phyloP scores from a whole-genome alignment of 1,140 invertebrate genomes.

The Drusus annulatus region DNA sequence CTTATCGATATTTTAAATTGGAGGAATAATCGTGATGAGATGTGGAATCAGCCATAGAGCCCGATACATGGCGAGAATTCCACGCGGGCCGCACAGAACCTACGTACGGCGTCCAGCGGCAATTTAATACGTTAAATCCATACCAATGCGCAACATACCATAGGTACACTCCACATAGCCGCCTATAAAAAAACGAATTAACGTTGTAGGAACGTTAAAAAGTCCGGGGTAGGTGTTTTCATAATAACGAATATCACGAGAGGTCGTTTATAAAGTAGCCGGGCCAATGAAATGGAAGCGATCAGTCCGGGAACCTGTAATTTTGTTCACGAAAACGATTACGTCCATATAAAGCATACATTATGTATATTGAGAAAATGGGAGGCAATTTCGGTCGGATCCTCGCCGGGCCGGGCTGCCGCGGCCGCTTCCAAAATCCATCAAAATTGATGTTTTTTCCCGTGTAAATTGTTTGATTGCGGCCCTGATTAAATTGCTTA shows the following conservation, averaged over 20 bases:
- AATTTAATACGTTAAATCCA: constrained; percentile 15
- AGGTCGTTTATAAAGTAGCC: constrained; percentile 59
- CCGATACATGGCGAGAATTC: neutral
- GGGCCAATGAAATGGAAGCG: constrained; percentile 59
- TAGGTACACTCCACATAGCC: neutral
- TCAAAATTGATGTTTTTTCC: constrained; percentile 49
- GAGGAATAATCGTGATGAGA: no score
- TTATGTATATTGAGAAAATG: constrained; percentile 48
- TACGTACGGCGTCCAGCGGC: neutral
- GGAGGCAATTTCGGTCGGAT: constrained; percentile 40
- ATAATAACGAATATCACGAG: constrained; percentile 59
- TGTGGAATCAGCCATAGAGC: no score
- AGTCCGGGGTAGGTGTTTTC: constrained; percentile 52
- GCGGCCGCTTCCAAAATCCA: constrained; percentile 40
- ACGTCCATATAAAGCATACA: constrained; percentile 49
- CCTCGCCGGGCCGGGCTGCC: neutral
- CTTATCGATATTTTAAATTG: no score
- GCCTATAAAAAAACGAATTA: constrained; percentile 43
- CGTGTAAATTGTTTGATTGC: constrained; percentile 43
- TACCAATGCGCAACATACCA: constrained; percentile 9
- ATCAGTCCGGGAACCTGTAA: constrained; percentile 56
- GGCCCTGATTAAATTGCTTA: constrained; percentile 37
- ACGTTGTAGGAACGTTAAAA: constrained; percentile 42
- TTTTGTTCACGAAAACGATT: constrained; percentile 59
- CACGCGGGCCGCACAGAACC: neutral